These are phyloP conservation scores for Drosophila jambulina DNA, from an alignment of 1,140 invertebrate genomes.

Conservation along the genomic window DNA sequence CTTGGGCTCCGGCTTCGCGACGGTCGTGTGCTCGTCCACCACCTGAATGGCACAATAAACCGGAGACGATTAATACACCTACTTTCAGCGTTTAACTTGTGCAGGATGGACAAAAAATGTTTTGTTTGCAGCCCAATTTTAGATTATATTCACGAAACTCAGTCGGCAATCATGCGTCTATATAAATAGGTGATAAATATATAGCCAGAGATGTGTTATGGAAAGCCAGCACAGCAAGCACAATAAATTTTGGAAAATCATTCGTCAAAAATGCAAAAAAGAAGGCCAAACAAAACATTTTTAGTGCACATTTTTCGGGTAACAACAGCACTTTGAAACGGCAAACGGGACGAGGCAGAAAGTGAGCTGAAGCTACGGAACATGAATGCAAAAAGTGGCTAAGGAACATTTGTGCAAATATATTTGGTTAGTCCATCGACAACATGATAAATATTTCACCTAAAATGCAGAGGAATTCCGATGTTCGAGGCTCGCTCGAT, in stretches of 20 bases:
- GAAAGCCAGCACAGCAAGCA: conserved; percentile 71
- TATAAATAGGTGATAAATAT: conserved; percentile 20
- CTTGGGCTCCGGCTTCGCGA: conserved; percentile 88
- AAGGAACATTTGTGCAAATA: conserved; percentile 79
- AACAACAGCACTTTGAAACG: conserved; percentile 75
- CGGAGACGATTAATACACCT: conserved; percentile 13
- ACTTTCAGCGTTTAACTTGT: not conserved
- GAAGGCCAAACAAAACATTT: conserved; percentile 78
- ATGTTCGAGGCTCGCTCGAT: conserved; percentile 1
- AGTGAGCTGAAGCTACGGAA: conserved; percentile 25
- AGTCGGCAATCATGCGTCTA: conserved; percentile 62
- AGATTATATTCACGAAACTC: conserved; percentile 24
- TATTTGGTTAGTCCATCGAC: conserved; percentile 61
- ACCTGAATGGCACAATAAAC: conserved; percentile 86
- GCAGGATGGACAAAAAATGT: conserved; percentile 40
- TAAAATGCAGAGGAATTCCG: conserved; percentile 31
- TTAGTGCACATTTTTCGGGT: conserved; percentile 69
- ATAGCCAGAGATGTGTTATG: conserved; percentile 36
- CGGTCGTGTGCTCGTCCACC: conserved; percentile 91
- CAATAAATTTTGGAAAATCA: conserved; percentile 68
- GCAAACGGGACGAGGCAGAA: conserved; percentile 53
- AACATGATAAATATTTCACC: conserved; percentile 44
- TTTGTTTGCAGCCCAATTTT: conserved; percentile 47
- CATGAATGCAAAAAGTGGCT: conserved; percentile 41
- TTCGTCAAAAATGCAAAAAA: conserved; percentile 51